Evolutionary conservation across 2,113 vertebrate species (phyloP).

Genomic region (Dasyornis broadbenti): DNA sequence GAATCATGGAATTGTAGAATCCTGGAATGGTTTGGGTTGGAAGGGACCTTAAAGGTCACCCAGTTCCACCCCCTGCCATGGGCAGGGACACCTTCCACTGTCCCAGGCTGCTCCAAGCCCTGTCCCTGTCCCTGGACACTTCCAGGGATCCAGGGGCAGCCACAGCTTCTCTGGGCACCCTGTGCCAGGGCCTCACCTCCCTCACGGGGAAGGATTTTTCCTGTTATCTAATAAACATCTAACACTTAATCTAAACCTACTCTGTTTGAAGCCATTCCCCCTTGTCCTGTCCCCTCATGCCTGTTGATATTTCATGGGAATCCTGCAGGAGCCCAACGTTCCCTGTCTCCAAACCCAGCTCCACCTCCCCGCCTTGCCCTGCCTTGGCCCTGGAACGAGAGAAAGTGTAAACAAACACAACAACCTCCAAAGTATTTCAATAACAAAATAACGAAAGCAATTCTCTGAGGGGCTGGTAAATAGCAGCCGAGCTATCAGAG

Average conservation of each 20-base stretch:
- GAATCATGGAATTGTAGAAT: background rate
- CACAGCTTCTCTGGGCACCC: background rate
- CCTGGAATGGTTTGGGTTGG: background rate
- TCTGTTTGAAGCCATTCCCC: background rate
- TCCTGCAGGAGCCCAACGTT: background rate
- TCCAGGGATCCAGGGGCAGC: background rate
- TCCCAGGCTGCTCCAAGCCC: background rate
- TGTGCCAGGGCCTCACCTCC: background rate
- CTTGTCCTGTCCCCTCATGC: background rate
- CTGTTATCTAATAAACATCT: background rate
- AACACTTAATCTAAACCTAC: background rate
- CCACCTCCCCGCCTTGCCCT: background rate
- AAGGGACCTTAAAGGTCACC: rapidly evolving
- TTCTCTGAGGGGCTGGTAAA: conserved; percentile 48
- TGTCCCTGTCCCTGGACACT: background rate
- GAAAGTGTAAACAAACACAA: conserved; percentile 13
- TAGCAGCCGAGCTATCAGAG: conserved; percentile 50
- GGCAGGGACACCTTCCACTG: background rate
- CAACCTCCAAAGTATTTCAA: conserved; percentile 53
- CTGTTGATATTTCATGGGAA: background rate
- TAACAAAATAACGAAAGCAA: conserved; percentile 36
- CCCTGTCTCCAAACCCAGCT: background rate
- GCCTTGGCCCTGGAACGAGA: background rate
- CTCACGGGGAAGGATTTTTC: rapidly evolving
- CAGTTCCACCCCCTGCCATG: background rate